These are phyloP conservation scores for Nyleta sp. DNA, from an alignment of 2,888 invertebrate species.

Conservation along the genomic window DNA sequence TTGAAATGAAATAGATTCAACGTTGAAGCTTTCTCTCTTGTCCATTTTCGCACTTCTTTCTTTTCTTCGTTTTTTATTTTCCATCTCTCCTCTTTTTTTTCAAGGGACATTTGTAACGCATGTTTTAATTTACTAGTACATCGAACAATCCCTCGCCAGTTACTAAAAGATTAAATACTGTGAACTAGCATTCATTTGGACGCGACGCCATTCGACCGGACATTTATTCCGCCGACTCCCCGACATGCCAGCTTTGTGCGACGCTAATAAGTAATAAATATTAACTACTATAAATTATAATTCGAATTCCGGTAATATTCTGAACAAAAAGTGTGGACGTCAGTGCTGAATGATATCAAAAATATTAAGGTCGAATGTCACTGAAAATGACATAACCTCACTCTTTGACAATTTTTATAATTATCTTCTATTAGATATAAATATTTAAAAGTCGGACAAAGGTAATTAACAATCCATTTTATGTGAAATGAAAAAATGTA, in stretches of 20 bases:
- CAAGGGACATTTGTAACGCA: conserved; percentile 34
- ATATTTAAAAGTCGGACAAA: too few relatives aligned
- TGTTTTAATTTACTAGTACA: conserved; percentile 46
- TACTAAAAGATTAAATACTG: conserved; percentile 52
- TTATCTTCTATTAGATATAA: too few relatives aligned
- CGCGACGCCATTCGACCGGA: conserved; percentile 29
- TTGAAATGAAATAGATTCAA: conserved; percentile 10
- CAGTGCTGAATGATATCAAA: too few relatives aligned
- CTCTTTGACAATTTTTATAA: too few relatives aligned
- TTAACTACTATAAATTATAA: too few relatives aligned
- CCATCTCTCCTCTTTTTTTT: too few relatives aligned
- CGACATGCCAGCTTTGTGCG: conserved; percentile 11
- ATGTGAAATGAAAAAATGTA: too few relatives aligned
- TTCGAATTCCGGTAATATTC: too few relatives aligned
- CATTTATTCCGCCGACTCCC: conserved; percentile 34
- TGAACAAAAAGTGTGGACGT: too few relatives aligned
- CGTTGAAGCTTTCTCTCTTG: background rate
- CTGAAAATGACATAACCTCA: too few relatives aligned
- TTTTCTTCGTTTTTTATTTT: conserved; percentile 6
- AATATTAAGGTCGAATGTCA: too few relatives aligned
- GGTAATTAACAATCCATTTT: too few relatives aligned
- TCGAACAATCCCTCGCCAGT: conserved; percentile 26
- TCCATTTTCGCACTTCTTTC: background rate
- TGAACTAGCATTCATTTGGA: conserved; percentile 44
- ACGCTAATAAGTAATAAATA: conserved; percentile 48